Percentiles rank a stretch among this genome's conserved stretches.
phyloP scores from a whole-genome alignment of 2,797 vertebrate species.

The Lateolabrax maculatus region DNA sequence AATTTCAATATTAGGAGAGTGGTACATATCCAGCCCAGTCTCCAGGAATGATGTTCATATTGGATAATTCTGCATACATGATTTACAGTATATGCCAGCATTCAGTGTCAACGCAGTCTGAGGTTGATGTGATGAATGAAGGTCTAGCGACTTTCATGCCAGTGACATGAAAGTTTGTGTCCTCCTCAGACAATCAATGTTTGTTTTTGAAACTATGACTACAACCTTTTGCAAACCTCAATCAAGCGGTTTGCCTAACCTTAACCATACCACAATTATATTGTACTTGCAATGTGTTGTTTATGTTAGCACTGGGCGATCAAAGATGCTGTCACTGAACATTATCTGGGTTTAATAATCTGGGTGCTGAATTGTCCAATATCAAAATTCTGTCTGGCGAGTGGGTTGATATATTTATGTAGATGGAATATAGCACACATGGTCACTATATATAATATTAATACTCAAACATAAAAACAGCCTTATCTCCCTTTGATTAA shows the following conservation, averaged over 20 bases:
- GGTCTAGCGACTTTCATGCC: not conserved
- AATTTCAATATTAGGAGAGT: conserved; percentile 7
- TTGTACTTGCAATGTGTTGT: not conserved
- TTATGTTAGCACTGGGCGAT: not conserved
- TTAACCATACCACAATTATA: not conserved
- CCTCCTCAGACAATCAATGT: not conserved
- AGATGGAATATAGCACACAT: conserved; percentile 10
- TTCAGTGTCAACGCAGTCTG: not conserved
- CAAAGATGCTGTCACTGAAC: not conserved
- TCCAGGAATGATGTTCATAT: conserved; percentile 10
- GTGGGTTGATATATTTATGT: conserved; percentile 7
- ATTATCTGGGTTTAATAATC: not conserved
- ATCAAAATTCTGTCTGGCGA: not conserved
- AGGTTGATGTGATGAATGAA: not conserved
- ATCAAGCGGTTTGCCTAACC: not conserved
- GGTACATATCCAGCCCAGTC: not conserved
- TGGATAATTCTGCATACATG: conserved; percentile 2
- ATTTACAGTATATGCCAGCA: not conserved
- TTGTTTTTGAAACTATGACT: not conserved
- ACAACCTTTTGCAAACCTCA: not conserved
- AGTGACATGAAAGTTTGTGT: not conserved
- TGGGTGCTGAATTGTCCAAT: conserved; percentile 1
- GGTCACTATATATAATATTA: conserved; percentile 3
- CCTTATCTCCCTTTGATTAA: conserved; percentile 18
- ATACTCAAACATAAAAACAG: conserved; percentile 27